Evolutionary conservation across 1,140 invertebrate genomes (phyloP).

Genomic region (Drosophila kikkawai): DNA sequence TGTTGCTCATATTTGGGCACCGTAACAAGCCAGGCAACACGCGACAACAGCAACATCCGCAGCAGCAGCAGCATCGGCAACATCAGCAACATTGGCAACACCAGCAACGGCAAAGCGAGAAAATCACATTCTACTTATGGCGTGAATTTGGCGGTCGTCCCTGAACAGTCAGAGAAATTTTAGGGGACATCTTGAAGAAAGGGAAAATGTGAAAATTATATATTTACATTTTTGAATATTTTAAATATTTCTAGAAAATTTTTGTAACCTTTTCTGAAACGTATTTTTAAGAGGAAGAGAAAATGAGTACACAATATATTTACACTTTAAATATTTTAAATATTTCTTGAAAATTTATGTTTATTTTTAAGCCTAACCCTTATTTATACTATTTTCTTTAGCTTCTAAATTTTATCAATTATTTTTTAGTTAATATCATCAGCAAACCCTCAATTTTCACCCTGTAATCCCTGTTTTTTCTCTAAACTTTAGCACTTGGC

Average conservation of each 20-base stretch:
- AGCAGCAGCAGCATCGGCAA: conserved; percentile 28
- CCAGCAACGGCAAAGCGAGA: conserved; percentile 63
- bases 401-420: not conserved
- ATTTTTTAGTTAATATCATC: not conserved
- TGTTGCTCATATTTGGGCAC: conserved; percentile 82
- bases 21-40: conserved; percentile 79
- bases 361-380: not conserved
- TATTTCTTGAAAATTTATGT: too few relatives aligned
- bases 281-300: too few relatives aligned
- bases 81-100: conserved; percentile 46
- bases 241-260: too few relatives aligned
- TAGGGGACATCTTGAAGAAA: not conserved
- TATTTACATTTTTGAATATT: too few relatives aligned
- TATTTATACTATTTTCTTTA: not conserved
- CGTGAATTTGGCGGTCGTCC: conserved; percentile 76
- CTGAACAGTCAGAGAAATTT: not conserved
- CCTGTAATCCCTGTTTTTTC: conserved; percentile 9
- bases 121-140: conserved; percentile 82
- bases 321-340: too few relatives aligned
- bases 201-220: not conserved
- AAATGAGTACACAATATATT: too few relatives aligned
- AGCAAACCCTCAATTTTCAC: not conserved
- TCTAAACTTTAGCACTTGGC: conserved; percentile 65
- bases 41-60: conserved; percentile 64
- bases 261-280: too few relatives aligned